Percentiles rank a stretch among this genome's conserved stretches.
These are phyloP conservation scores for Amblyraja radiata DNA, from an alignment of 2,797 vertebrate species.

Conservation along the genomic window DNA sequence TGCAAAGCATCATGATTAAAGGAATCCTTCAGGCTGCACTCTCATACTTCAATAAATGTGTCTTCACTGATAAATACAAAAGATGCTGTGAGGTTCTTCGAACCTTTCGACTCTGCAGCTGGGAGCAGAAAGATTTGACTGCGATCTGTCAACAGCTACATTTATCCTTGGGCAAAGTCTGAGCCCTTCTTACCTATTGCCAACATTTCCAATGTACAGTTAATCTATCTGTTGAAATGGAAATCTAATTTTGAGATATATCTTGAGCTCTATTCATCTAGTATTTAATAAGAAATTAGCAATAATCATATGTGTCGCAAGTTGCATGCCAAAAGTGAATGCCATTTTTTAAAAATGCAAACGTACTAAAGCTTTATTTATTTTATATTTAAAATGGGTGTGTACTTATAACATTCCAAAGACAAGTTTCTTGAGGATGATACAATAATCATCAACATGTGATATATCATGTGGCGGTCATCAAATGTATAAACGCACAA, in stretches of 20 bases:
- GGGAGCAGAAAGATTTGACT: background rate
- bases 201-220: background rate
- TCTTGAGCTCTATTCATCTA: background rate
- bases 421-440: background rate
- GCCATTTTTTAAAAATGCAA: background rate
- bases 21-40: slow-evolving; percentile 25
- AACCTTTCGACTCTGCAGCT: background rate
- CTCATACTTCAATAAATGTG: slow-evolving; percentile 15
- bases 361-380: background rate
- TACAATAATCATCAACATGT: background rate
- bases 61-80: slow-evolving; percentile 1
- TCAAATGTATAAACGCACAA: background rate
- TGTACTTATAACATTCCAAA: background rate
- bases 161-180: slow-evolving; percentile 2
- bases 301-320: background rate
- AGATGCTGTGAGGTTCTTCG: background rate
- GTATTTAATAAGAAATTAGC: background rate
- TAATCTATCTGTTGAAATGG: background rate
- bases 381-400: background rate
- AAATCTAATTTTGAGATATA: background rate
- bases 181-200: background rate
- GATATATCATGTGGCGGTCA: background rate
- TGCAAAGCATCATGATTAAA: slow-evolving; percentile 4
- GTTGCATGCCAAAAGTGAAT: background rate
- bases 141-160: background rate